Base-by-base conservation (phyloP, 37 sponge, comb jelly and placozoan species). In the Geodia barretti region DNA sequence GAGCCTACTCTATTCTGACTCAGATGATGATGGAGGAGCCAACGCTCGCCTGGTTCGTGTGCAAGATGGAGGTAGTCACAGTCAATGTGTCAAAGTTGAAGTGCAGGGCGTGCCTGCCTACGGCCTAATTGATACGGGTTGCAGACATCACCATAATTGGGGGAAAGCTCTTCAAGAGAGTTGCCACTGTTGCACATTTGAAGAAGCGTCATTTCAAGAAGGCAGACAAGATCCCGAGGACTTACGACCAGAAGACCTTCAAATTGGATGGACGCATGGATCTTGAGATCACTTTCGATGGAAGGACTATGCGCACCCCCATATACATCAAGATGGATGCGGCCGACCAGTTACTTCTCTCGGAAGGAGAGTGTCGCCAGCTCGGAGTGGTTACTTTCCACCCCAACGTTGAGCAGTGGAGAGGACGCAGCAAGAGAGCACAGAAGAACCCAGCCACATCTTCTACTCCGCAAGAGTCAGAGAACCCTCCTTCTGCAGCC, bases 271-370 rank as follows among this genome's bases (percentile, higher is more conserved):
- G 83, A 37, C 83, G 41, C 30, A 54, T 83, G 65, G 64, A 75
- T 32, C 54, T 83, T 24, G 75, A 83, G 1, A 2, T 83, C 11
- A 24, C 74, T 23, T 83, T 83, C 4, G 65, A 39, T 24, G 83
- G 40, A 17, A 61, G 31, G 23, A 39, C 72, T 43, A 73, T 73
- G 39, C 47, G 21, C 0, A 83, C 83, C 1, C 35, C 83, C 23
- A 28, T 61, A 30, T 83, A 83, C 75, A 28, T 83, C n/a, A 83
- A 83, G 83, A 65, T 70, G 64, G 75, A 83, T 64, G 83, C 83
- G 4, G 33, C 31, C 17, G 83, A 83, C 39, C 83, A 83, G 37
- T 34, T 83, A 39, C 36, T 70, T 34, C 33, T 83, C 8, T 83
- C 75, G 3, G 83, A 83, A 59, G 83, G 83, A 65, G 83, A 74